Base-by-base conservation (phyloP, 2,113 vertebrate genomes). In the Patagioenas fasciata region DNA sequence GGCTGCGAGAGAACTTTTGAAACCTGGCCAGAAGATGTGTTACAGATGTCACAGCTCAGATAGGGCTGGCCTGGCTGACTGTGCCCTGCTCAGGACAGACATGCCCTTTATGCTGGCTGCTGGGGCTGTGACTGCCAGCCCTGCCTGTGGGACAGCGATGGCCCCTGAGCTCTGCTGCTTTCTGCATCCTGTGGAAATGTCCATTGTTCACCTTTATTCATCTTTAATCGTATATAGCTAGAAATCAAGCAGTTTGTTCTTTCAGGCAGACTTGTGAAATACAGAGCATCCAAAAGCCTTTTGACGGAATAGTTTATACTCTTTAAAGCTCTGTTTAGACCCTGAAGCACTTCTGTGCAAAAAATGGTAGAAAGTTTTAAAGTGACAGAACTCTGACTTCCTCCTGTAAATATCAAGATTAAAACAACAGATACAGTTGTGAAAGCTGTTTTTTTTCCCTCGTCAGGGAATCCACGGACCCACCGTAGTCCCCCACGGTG, bases 91-190 rank as follows among this genome's bases (percentile, higher is more conserved):
- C 2, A 0, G 38, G 21, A 14, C 54, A 38, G 23, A 42, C 0
- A 2, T 11, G 18, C 8, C n/a, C 72, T 5, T 15, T 9, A 9
- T 32, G 40, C 40, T 70, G 70, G 26, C 88, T 85, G 50, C 78
- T 67, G 54, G 23, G 44, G 9, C 44, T 2, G 2, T 8, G 17
- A 10, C 69, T 86, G 51, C 51, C 32, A 17, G 70, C 15, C 23
- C n/a, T 70, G 32, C 32, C 36, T 42, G 34, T 5, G 14, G 29
- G 24, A 15, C 44, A 25, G 15, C 0, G 0, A 20, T 3, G 66
- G 60, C 28, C 18, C 32, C 51, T 7, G 3, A 48, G 36, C 60
- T 51, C 62, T 75, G 51, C 58, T 40, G 60, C 53, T 62, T 81
- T 71, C 57, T 47, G 58, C 40, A 10, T 34, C 0, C 0, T 20